Evolutionary conservation across 2,113 vertebrate genomes (phyloP).

Genomic region (Solea solea): DNA sequence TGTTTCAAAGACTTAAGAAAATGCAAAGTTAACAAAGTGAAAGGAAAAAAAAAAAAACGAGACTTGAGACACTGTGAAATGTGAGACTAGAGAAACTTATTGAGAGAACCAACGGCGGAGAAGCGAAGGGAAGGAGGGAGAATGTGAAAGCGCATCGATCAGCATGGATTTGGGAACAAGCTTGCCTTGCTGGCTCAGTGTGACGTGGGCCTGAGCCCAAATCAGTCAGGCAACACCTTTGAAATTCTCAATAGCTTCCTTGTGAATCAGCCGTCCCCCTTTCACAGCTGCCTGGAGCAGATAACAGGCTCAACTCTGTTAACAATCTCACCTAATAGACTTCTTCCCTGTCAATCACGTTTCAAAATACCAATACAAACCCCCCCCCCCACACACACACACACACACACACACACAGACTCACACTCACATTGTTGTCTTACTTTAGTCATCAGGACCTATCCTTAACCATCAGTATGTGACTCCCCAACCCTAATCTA

Average conservation of each 20-base stretch:
- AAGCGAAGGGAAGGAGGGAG: conserved; percentile 31
- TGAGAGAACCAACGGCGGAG: conserved; percentile 20
- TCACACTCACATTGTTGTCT: neutral
- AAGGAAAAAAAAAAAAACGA: conserved; percentile 59
- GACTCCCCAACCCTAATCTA: neutral
- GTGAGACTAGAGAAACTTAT: conserved; percentile 40
- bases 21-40: conserved; percentile 58
- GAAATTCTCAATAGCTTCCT: conserved; percentile 83
- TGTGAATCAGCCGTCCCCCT: conserved; percentile 78
- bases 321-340: conserved; percentile 86
- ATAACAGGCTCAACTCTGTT: conserved; percentile 82
- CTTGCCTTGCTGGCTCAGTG: conserved; percentile 54
- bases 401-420: conserved; percentile 9
- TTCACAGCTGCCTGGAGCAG: conserved; percentile 81
- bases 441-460: neutral
- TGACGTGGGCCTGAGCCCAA: conserved; percentile 67
- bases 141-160: conserved; percentile 75
- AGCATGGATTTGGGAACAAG: conserved; percentile 66
- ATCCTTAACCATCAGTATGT: neutral
- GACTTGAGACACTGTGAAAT: conserved; percentile 58
- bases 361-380: conserved; percentile 80
- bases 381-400: conserved; percentile 35
- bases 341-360: conserved; percentile 82
- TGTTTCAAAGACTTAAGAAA: conserved; percentile 43
- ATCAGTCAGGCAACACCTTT: conserved; percentile 84